Evolutionary conservation across 2,888 invertebrate species (phyloP).

Genomic region (Melangyna quadrimaculata): DNA sequence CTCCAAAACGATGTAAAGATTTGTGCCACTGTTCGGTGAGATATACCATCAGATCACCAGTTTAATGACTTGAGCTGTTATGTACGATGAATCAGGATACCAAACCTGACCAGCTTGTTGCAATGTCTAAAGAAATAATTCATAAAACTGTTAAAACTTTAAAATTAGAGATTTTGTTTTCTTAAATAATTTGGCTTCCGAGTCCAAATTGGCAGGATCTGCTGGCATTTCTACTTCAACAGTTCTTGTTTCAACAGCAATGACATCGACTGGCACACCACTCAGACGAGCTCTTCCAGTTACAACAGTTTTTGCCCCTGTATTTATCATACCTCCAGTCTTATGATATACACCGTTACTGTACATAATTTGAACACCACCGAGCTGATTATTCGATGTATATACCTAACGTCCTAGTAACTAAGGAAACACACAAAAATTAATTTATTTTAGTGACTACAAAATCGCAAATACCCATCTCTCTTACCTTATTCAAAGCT

Average conservation of each 20-base stretch:
- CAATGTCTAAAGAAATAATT: slow-evolving; percentile 83
- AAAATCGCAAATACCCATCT: not conserved
- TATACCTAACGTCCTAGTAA: slow-evolving; percentile 98
- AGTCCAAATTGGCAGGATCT: slow-evolving; percentile 98
- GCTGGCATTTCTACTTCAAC: slow-evolving; percentile 97
- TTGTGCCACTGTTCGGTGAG: too few relatives aligned
- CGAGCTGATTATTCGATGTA: slow-evolving; percentile 98
- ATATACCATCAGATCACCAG: too few relatives aligned
- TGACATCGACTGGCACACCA: slow-evolving; percentile 97
- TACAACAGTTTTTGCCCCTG: slow-evolving; percentile 99
- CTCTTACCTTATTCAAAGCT: slow-evolving; percentile 92
- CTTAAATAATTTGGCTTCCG: slow-evolving; percentile 88
- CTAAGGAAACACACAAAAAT: slow-evolving; percentile 72
- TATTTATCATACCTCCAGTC: slow-evolving; percentile 84
- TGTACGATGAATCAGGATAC: slow-evolving; percentile 99
- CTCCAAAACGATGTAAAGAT: too few relatives aligned
- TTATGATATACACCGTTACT: slow-evolving; percentile 98
- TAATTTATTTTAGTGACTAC: slow-evolving; percentile 81
- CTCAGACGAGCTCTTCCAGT: slow-evolving; percentile 95
- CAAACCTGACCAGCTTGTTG: slow-evolving; percentile 97
- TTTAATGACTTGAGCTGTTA: slow-evolving; percentile 98
- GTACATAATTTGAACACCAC: slow-evolving; percentile 99
- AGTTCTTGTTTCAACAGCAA: slow-evolving; percentile 97
- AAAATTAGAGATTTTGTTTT: not conserved
- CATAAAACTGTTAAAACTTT: not conserved